phyloP scores from a whole-genome alignment of 2,888 invertebrate species.

The Ophioninae sp. region DNA sequence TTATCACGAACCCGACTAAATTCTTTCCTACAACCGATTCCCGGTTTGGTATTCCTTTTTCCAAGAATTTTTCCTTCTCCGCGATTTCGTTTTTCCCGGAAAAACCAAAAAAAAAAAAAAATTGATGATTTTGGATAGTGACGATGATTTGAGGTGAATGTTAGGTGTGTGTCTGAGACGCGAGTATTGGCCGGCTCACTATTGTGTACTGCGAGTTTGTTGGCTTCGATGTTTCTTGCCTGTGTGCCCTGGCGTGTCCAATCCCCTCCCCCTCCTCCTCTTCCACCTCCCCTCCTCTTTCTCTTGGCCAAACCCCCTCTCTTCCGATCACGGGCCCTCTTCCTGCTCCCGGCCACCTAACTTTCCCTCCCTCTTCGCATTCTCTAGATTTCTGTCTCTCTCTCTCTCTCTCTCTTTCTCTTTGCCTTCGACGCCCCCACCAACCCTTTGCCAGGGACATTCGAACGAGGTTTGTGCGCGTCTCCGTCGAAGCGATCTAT shows the following conservation, averaged over 20 bases:
- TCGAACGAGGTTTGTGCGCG: constrained; percentile 13
- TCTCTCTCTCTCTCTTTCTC: constrained; percentile 24
- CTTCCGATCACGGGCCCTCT: constrained; percentile 28
- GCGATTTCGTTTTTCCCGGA: neutral
- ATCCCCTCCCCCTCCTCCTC: neutral
- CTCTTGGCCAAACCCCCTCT: too few relatives aligned
- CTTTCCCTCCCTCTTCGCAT: constrained; percentile 45
- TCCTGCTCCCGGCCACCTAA: constrained; percentile 31
- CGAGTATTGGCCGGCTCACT: constrained; percentile 60
- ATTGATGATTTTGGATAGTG: neutral
- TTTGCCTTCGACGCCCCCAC: constrained; percentile 56
- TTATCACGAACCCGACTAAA: neutral
- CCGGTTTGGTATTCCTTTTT: too few relatives aligned
- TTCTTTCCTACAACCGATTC: too few relatives aligned
- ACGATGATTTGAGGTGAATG: neutral
- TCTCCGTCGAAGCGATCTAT: neutral
- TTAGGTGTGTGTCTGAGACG: neutral
- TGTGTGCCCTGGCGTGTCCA: constrained; percentile 67
- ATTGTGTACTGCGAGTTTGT: constrained; percentile 79
- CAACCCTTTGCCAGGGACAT: constrained; percentile 43
- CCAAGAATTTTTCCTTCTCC: too few relatives aligned
- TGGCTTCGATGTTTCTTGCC: constrained; percentile 77
- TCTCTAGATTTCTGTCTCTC: neutral
- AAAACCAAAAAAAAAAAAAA: neutral
- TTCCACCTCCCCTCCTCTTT: too few relatives aligned